Percentiles rank a stretch among this genome's conserved stretches.
phyloP scores from a whole-genome alignment of 2,888 invertebrate genomes.

The Dryobota labecula region DNA sequence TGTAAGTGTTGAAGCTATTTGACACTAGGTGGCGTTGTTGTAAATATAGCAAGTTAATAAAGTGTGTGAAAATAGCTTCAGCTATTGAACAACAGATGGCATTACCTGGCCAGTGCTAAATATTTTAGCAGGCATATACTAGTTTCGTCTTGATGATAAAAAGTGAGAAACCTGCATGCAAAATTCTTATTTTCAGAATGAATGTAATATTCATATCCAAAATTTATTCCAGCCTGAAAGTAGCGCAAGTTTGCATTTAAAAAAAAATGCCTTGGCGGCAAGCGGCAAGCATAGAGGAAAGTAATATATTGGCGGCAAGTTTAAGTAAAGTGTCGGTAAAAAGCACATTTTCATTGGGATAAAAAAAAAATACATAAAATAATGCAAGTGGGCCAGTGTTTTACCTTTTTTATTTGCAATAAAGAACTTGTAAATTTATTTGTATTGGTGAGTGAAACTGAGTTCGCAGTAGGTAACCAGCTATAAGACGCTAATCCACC shows the following conservation, averaged over 20 bases:
- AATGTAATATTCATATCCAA: not conserved
- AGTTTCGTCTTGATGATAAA: not conserved
- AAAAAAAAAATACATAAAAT: not conserved
- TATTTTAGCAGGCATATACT: too few species aligned
- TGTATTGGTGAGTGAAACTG: not conserved
- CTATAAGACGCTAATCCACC: too few species aligned
- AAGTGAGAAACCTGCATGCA: not conserved
- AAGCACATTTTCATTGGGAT: not conserved
- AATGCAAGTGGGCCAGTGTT: not conserved
- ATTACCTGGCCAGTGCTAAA: not conserved
- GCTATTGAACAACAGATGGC: conserved; percentile 57
- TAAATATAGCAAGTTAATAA: not conserved
- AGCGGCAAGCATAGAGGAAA: too few species aligned
- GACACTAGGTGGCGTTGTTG: conserved; percentile 62
- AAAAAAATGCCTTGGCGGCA: too few species aligned
- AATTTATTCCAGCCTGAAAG: not conserved
- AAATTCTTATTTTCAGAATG: not conserved
- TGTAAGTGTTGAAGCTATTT: conserved; percentile 51
- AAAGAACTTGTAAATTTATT: too few species aligned
- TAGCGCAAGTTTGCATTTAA: not conserved
- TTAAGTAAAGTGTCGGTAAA: not conserved
- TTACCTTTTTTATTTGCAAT: not conserved
- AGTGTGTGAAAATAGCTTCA: not conserved
- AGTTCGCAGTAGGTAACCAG: not conserved
- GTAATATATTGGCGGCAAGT: not conserved